Conservation (phyloP, 2,113 vertebrate genomes). For the Cottus gobio region DNA sequence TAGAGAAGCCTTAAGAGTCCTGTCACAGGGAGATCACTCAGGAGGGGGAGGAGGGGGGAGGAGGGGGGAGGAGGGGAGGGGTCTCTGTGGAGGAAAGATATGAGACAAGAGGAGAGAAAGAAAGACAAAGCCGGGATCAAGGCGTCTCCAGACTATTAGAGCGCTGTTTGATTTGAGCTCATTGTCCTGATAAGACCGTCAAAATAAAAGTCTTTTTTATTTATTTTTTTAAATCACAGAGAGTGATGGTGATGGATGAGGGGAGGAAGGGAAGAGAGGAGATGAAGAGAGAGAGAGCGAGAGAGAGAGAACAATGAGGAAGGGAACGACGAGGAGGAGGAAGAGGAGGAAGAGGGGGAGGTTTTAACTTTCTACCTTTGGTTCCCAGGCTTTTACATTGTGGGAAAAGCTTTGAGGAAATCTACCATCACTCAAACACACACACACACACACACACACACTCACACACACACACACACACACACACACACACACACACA, state of each 20-base stretch:
- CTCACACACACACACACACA: conserved; percentile 3
- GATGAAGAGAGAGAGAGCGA: not conserved
- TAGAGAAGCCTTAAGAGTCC: conserved; percentile 35
- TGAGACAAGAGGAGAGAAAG: conserved; percentile 6
- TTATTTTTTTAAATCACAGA: conserved; percentile 27
- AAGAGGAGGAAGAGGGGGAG: not conserved
- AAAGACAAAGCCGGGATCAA: conserved; percentile 48
- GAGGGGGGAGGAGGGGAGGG: not conserved
- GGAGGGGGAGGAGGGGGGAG: not conserved
- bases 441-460: conserved; percentile 13
- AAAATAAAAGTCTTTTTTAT: conserved; percentile 54
- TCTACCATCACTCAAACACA: conserved; percentile 26
- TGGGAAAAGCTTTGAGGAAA: conserved; percentile 65
- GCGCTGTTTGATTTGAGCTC: conserved; percentile 67
- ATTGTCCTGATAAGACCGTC: conserved; percentile 60
- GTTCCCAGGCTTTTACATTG: conserved; percentile 63
- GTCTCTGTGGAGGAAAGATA: conserved; percentile 37
- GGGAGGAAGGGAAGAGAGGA: not conserved
- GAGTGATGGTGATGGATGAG: not conserved
- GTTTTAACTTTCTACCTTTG: conserved; percentile 42
- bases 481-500: not conserved
- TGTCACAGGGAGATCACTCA: conserved; percentile 36
- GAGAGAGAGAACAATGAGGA: not conserved
- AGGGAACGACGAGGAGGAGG: not conserved
- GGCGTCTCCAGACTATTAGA: conserved; percentile 55